Evolutionary conservation across 2,888 invertebrate genomes (phyloP).

Genomic region (Cryptus armator): DNA sequence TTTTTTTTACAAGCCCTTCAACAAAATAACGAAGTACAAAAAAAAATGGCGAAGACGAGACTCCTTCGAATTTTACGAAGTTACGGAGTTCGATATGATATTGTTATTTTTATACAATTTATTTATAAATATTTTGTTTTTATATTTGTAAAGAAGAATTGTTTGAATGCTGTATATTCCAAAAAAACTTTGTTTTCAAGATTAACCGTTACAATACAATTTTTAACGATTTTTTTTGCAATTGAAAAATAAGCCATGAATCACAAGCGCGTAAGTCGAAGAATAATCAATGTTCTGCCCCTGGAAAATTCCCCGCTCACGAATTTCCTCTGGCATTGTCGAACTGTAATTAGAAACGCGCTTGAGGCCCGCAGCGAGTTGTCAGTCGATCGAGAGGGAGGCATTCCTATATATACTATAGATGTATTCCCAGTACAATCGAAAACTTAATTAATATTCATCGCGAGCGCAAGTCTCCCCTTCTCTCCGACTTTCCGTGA

Average conservation of each 20-base stretch:
- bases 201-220: neutral
- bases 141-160: neutral
- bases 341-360: conserved; percentile 55
- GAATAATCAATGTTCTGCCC: conserved; percentile 6
- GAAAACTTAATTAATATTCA: conserved; percentile 78
- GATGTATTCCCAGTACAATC: conserved; percentile 61
- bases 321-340: conserved; percentile 68
- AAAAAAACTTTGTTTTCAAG: neutral
- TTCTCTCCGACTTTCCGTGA: conserved; percentile 47
- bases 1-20: neutral
- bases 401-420: neutral
- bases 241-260: neutral
- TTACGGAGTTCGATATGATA: neutral
- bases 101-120: neutral
- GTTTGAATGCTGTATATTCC: neutral
- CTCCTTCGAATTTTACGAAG: neutral
- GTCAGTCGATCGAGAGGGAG: conserved; percentile 32
- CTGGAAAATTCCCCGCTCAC: conserved; percentile 28
- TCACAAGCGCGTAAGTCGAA: neutral
- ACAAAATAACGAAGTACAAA: too few relatives aligned
- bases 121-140: neutral
- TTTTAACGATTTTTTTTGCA: neutral
- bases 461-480: conserved; percentile 54
- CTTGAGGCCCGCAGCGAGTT: neutral
- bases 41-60: neutral